Base-by-base conservation (phyloP, 2,797 vertebrate species). In the Lithobates sylvaticus region DNA sequence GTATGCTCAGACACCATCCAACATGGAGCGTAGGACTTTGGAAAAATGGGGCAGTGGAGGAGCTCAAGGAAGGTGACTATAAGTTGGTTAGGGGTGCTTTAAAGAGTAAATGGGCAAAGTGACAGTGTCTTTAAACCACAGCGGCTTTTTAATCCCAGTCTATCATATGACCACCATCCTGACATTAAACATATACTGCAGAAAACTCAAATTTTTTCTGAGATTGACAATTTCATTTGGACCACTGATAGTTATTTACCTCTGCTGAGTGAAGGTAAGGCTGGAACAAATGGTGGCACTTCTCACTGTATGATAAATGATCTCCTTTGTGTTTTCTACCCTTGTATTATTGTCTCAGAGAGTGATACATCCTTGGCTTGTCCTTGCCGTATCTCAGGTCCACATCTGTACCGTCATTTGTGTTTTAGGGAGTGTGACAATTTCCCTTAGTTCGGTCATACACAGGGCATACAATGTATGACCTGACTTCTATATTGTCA, bases 381-480 rank as follows among this genome's bases (percentile, higher is more conserved):
- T 69, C 84, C 84, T 85, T 85, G 78, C 68, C 36, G 72, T 86
- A 86, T 86, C 84, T 76, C 32, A 42, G 64, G 64, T 70, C 64
- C 71, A 61, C 78, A 81, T 81, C 78, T 80, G 71, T 75, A 50
- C 21, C 67, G 71, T 58, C 78, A 81, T 76, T 81, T 75, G 71
- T 76, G 71, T 75, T 80, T 85, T 80, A 79, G 76, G 68, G 54
- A 78, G 76, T 76, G 39, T 71, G 78, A 70, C 67, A 70, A 54
- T 80, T 32, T 80, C 27, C 78, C 78, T 26, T 70, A 32, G n/a
- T 82, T 21, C 15, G 26, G 70, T 39, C 69, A 82, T 36, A 36
- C 67, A 29, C 69, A 29, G 7, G 29, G 27, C 34, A 74, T 34
- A 76, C 44, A 77, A 42, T 70, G 74, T 69, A 67, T 76, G 75